These are phyloP conservation scores for Poeciliopsis turrubarensis DNA, from an alignment of 2,113 vertebrate genomes.

Conservation along the genomic window DNA sequence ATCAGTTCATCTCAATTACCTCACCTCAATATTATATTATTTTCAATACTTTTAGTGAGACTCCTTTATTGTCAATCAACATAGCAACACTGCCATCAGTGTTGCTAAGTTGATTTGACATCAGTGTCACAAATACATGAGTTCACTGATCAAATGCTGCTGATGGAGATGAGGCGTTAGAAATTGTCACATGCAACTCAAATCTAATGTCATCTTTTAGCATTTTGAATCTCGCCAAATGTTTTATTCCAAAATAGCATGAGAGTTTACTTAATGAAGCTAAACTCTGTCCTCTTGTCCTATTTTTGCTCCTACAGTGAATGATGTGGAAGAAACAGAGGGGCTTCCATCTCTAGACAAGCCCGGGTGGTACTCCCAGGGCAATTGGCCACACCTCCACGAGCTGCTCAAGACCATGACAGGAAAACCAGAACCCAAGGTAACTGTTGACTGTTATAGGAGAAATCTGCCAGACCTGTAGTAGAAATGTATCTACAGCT, in stretches of 20 bases:
- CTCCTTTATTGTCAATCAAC: too few relatives aligned
- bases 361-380: conserved; percentile 96
- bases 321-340: conserved; percentile 87
- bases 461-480: conserved; percentile 2
- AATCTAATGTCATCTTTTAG: neutral
- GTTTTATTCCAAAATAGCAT: neutral
- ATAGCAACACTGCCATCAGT: too few relatives aligned
- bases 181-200: neutral
- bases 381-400: conserved; percentile 90
- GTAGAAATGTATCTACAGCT: neutral
- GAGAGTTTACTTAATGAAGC: neutral
- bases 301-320: conserved; percentile 77
- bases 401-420: conserved; percentile 92
- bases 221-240: neutral
- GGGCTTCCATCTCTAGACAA: conserved; percentile 87
- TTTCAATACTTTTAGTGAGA: too few relatives aligned
- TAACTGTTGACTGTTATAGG: conserved; percentile 54
- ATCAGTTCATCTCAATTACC: too few relatives aligned
- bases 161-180: too few relatives aligned
- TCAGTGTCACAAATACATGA: too few relatives aligned
- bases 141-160: too few relatives aligned
- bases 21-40: too few relatives aligned
- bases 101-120: too few relatives aligned
- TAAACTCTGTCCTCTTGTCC: neutral
- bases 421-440: conserved; percentile 90